These are phyloP conservation scores for Holotrichia oblita DNA, from an alignment of 1,140 invertebrate genomes.

Conservation along the genomic window DNA sequence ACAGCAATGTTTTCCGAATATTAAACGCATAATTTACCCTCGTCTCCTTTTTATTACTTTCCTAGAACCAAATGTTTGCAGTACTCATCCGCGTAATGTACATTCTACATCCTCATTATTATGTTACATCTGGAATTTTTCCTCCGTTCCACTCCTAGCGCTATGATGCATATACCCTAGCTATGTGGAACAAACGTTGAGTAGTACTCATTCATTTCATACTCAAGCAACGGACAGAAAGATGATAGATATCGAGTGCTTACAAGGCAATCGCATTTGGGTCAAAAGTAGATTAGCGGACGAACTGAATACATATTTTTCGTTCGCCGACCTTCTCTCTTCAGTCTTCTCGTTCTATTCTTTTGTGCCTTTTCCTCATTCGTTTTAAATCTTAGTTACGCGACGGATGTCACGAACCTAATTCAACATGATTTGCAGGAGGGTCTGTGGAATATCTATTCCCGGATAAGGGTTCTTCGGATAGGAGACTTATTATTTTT, in stretches of 20 bases:
- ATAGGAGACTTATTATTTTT: too few species aligned
- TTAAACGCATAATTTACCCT: neutral
- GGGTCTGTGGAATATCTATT: neutral
- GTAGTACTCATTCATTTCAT: neutral
- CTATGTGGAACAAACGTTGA: too few species aligned
- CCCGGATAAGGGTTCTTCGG: too few species aligned
- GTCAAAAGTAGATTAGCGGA: slow-evolving; percentile 51
- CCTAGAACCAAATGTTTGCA: neutral
- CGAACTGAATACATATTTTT: neutral
- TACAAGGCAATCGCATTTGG: slow-evolving; percentile 54
- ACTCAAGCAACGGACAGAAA: neutral
- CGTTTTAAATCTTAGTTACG: neutral
- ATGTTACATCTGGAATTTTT: neutral
- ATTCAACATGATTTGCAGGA: neutral
- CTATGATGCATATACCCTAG: too few species aligned
- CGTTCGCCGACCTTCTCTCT: neutral
- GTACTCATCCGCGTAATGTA: neutral
- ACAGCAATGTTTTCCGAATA: neutral
- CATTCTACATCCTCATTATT: neutral
- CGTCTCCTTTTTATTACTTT: neutral
- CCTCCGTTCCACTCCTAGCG: neutral
- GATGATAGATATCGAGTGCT: slow-evolving; percentile 41
- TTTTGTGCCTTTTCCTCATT: neutral
- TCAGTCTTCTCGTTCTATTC: neutral
- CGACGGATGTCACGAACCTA: neutral